Evolutionary conservation across 2,888 invertebrate species (phyloP).

Genomic region (Scelioninae gen. 2): DNA sequence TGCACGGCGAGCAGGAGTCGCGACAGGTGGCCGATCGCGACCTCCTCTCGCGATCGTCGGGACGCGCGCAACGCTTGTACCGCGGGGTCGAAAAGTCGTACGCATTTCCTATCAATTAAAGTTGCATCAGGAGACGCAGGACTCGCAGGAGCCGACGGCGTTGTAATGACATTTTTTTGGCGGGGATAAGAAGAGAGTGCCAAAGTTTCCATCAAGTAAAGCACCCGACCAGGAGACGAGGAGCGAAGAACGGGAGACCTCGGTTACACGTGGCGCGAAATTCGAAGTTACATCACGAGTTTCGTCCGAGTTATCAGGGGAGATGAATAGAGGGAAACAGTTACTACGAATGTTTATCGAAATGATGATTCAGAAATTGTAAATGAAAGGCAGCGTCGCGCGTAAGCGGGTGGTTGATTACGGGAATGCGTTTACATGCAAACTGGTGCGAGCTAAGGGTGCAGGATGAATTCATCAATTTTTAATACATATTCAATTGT

Average conservation of each 20-base stretch:
- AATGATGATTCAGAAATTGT: slow-evolving; percentile 19
- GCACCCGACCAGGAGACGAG: slow-evolving; percentile 66
- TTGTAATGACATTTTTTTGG: slow-evolving; percentile 61
- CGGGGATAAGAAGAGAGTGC: slow-evolving; percentile 66
- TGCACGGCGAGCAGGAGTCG: slow-evolving; percentile 30
- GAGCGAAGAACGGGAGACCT: slow-evolving; percentile 47
- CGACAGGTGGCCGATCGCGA: not conserved
- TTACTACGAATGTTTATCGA: slow-evolving; percentile 21
- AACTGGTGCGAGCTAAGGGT: too few species aligned
- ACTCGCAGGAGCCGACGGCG: slow-evolving; percentile 41
- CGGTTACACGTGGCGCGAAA: slow-evolving; percentile 52
- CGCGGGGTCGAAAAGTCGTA: slow-evolving; percentile 15
- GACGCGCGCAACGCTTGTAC: not conserved
- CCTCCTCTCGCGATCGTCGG: not conserved
- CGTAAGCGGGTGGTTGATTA: too few species aligned
- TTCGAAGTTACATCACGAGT: slow-evolving; percentile 56
- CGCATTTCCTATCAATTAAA: slow-evolving; percentile 62
- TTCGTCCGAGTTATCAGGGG: slow-evolving; percentile 38
- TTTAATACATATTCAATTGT: too few species aligned
- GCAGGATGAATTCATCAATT: too few species aligned
- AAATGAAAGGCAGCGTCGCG: not conserved
- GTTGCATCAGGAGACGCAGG: slow-evolving; percentile 57
- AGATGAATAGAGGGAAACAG: slow-evolving; percentile 23
- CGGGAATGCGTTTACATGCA: too few species aligned
- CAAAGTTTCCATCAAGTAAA: slow-evolving; percentile 68